phyloP scores from a whole-genome alignment of 35 echinoderm and acorn worm genomes.

The Ophioderma brevispina region DNA sequence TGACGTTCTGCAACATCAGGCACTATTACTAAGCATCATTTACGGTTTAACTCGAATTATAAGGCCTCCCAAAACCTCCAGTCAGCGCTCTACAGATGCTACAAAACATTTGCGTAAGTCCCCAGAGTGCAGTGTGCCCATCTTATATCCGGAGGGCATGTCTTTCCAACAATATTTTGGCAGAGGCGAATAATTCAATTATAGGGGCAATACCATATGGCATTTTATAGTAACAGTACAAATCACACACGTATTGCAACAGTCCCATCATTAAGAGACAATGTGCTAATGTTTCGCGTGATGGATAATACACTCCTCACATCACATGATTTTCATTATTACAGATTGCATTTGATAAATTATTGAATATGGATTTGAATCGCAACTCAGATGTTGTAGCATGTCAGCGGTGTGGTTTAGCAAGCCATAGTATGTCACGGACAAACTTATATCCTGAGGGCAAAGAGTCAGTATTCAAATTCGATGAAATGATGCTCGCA shows the following conservation, averaged over 20 bases:
- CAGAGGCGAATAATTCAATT: not conserved
- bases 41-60: not conserved
- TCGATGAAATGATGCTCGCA: not conserved
- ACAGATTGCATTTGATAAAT: not conserved
- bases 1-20: not conserved
- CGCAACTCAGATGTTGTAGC: not conserved
- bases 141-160: constrained; percentile 15
- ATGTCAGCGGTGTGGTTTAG: not conserved
- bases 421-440: not conserved
- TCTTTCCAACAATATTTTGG: not conserved
- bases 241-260: not conserved
- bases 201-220: not conserved
- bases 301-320: not conserved
- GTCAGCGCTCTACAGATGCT: not conserved
- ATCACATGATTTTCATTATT: not conserved
- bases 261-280: not conserved
- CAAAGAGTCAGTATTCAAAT: not conserved
- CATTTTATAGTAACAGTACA: not conserved
- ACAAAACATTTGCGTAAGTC: constrained; percentile 14
- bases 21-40: not conserved
- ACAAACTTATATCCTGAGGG: not conserved
- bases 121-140: not conserved
- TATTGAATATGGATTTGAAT: not conserved
- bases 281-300: not conserved
- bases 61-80: not conserved